Conservation (phyloP, 2,888 invertebrate species). For the Hoplodrina blanda region DNA sequence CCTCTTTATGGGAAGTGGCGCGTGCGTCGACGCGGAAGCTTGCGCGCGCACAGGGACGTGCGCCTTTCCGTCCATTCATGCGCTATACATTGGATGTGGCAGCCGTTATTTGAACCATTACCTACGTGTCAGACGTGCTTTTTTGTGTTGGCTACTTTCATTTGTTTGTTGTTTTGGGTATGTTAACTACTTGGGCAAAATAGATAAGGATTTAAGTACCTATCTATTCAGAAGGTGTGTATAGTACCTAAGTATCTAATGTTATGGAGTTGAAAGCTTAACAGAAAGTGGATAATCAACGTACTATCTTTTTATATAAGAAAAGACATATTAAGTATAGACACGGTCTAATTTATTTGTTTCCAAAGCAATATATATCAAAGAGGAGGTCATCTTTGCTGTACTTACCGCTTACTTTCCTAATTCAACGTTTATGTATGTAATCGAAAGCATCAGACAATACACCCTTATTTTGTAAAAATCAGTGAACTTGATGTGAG, state of each 20-base stretch:
- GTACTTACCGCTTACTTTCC: too few relatives aligned
- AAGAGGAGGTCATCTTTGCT: too few relatives aligned
- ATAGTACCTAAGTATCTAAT: too few relatives aligned
- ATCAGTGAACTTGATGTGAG: too few relatives aligned
- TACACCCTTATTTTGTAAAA: too few relatives aligned
- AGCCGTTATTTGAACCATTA: slow-evolving; percentile 18
- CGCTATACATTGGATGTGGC: slow-evolving; percentile 46
- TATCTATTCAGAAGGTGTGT: neutral
- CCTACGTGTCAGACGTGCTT: slow-evolving; percentile 2
- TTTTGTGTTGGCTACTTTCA: slow-evolving; percentile 28
- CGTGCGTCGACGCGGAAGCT: slow-evolving; percentile 65
- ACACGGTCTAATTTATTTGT: too few relatives aligned
- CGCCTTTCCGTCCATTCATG: slow-evolving; percentile 53
- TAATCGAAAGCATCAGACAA: too few relatives aligned
- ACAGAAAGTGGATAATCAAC: too few relatives aligned
- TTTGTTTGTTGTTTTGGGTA: slow-evolving; percentile 20
- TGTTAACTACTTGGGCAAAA: neutral
- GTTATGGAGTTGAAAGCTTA: neutral
- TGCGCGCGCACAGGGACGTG: slow-evolving; percentile 49
- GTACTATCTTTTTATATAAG: too few relatives aligned
- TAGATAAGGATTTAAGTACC: neutral
- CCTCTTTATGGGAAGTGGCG: slow-evolving; percentile 70
- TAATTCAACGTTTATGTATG: too few relatives aligned
- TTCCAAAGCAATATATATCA: too few relatives aligned
- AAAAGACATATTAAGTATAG: too few relatives aligned